Evolutionary conservation across 2,797 vertebrate genomes (phyloP).

Genomic region (Bradypus variegatus): DNA sequence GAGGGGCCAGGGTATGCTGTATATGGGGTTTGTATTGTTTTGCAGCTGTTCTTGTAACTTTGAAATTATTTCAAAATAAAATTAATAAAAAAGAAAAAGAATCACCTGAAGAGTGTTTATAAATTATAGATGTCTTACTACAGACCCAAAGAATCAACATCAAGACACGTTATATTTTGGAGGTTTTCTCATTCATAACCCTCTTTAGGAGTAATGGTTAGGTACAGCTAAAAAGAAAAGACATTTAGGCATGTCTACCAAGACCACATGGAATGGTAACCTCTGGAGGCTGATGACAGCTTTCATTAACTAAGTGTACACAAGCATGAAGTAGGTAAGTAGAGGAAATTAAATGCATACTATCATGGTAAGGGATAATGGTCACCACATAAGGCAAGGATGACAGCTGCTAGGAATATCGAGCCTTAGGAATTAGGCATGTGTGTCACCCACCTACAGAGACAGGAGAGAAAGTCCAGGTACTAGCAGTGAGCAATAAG

Average conservation of each 20-base stretch:
- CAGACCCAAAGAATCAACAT: neutral
- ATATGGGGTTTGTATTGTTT: no score
- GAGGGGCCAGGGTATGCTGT: no score
- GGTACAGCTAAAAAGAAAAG: neutral
- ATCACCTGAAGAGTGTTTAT: neutral
- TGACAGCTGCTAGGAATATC: neutral
- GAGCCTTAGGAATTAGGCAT: neutral
- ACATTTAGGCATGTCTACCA: neutral
- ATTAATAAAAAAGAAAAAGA: neutral
- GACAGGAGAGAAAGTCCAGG: neutral
- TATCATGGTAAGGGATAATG: neutral
- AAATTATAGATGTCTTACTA: conserved; percentile 1
- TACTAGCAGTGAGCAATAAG: neutral
- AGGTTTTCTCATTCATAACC: neutral
- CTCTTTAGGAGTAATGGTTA: neutral
- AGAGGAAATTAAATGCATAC: neutral
- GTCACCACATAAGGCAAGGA: neutral
- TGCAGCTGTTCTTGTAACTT: no score
- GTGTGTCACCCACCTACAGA: neutral
- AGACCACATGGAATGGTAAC: neutral
- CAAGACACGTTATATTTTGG: neutral
- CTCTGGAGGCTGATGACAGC: neutral
- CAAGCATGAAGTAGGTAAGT: neutral
- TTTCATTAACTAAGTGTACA: neutral
- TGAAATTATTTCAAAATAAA: no score